Percentiles rank a stretch among this genome's conserved stretches.
Evolutionary conservation across 2,888 invertebrate species (phyloP).

Genomic region (Horisme vitalbata): DNA sequence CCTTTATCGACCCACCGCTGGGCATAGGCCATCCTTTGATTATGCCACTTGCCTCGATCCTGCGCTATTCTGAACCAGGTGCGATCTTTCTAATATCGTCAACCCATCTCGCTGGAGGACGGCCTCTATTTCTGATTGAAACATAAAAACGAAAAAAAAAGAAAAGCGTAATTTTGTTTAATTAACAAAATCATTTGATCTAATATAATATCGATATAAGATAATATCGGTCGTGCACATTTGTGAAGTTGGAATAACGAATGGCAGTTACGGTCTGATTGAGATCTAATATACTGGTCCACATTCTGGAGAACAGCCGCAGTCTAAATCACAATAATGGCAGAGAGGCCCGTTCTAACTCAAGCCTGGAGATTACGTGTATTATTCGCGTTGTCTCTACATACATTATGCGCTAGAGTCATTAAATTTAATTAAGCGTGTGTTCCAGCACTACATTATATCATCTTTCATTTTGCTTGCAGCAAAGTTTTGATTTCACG

Average conservation of each 20-base stretch:
- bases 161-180: background rate
- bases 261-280: conserved; percentile 73
- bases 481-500: too few species aligned
- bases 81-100: too few species aligned
- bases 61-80: too few species aligned
- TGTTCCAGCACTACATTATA: conserved; percentile 10
- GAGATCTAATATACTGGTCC: conserved; percentile 79
- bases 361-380: conserved; percentile 59
- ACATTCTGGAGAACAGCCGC: conserved; percentile 69
- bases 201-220: background rate
- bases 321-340: conserved; percentile 75
- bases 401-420: conserved; percentile 41
- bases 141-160: background rate
- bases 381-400: conserved; percentile 50
- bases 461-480: too few species aligned
- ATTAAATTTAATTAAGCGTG: conserved; percentile 46
- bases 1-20: too few species aligned
- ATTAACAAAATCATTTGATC: background rate
- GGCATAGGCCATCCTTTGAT: too few species aligned
- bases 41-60: too few species aligned
- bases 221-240: background rate
- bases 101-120: too few species aligned
- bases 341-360: conserved; percentile 60
- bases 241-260: conserved; percentile 62
- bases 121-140: too few species aligned